phyloP scores from a whole-genome alignment of 2,113 vertebrate species.

The Andinoacara biseriatus region DNA sequence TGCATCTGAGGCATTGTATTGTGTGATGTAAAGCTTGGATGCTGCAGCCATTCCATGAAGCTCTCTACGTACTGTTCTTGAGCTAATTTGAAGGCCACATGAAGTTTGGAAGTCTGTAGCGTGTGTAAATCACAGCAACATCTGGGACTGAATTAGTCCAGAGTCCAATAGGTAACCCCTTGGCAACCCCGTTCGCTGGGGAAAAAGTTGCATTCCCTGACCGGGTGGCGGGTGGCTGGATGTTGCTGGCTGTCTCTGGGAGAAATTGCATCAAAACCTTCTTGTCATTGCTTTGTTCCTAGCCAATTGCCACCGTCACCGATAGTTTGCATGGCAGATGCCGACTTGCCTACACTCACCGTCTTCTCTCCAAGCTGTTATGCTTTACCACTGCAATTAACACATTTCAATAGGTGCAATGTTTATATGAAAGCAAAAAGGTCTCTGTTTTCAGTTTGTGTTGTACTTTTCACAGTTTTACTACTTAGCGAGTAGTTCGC shows the following conservation, averaged over 20 bases:
- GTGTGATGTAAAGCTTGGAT: no score
- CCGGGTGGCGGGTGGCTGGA: background rate
- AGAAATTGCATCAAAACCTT: background rate
- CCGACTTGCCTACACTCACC: background rate
- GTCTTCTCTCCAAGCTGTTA: background rate
- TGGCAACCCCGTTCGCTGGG: background rate
- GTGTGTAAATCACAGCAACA: no score
- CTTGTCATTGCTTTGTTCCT: background rate
- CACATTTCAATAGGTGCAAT: background rate
- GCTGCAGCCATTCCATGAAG: no score
- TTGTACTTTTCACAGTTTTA: no score
- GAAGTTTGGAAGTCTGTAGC: no score
- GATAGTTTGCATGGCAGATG: background rate
- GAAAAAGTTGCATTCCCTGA: background rate
- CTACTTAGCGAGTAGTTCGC: no score
- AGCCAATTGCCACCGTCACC: background rate
- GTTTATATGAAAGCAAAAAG: background rate
- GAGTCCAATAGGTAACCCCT: no score
- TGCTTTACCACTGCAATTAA: background rate
- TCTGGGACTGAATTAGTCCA: background rate
- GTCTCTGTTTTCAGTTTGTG: no score
- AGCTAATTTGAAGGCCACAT: no score
- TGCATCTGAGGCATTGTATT: no score
- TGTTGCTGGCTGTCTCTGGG: background rate
- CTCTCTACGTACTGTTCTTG: no score